Evolutionary conservation across 2,888 invertebrate genomes (phyloP), one percentile per base, ranked within the genome.

Genomic region (Callimorpha dominula): DNA sequence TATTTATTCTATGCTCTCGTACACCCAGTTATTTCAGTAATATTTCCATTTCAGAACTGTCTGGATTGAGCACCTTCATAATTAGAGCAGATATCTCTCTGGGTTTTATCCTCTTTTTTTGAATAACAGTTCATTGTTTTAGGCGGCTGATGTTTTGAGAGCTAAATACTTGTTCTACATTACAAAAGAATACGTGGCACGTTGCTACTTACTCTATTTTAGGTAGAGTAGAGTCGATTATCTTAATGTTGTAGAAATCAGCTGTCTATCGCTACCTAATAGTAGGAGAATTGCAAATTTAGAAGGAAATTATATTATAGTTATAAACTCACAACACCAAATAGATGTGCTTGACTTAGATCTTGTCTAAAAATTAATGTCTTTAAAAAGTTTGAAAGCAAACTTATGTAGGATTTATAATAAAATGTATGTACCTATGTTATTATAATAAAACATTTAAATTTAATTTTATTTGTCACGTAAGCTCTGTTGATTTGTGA

Each of bases 101-200:
- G 67, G 43, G 68, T 65, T 78, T 73, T 60, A 71, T 72, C 65
- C 68, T 79, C 74, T 72, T 73, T 76, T 64, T 64, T 68, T 62
- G 72, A 74, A 76, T 73, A 73, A 73, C 70, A 65, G 82, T 69
- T 78, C 75, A 74, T 82, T 79, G 80, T 81, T 81, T 77, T 73
- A 74, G 67, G 71, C 70, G 68, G 68, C 65, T 65, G 70, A 73
- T 76, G 54, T 76, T 76, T 70, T 49, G 49, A 72, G 73, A 70
- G 63, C 77, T 73, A 81, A 73, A 79, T 79, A 74, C 71, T 75
- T 82, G 77, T 73, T 71, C 77, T 73, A 78, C 65, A 75, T 78
- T 74, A 74, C 66, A 76, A 76, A 54, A 77, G 73, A 67, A 66
- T 62, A 42, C 31, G 52, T 54, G 46, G 54, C 57, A 54, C 65